Evolutionary conservation across 1,140 invertebrate species (phyloP), one percentile per base, ranked within the genome.

Genomic region (Magallana gigas): DNA sequence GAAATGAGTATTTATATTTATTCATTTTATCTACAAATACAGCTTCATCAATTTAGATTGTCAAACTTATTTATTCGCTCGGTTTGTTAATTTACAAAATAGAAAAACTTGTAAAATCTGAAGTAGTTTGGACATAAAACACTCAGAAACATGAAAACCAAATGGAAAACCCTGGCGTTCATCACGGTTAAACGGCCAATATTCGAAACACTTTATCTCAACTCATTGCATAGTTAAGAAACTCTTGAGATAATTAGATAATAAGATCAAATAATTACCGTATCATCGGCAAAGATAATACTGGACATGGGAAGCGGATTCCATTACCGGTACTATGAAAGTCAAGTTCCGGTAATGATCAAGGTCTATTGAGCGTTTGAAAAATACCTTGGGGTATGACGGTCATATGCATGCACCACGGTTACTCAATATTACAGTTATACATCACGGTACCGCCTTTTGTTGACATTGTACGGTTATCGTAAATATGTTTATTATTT

Each of bases 221-320:
- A 76, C 68, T 76, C 68, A 57, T 12, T 56, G 81, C 81, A 83
- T 83, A 8, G 16, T 58, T 83, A 58, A 83, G 81, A 14, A 83
- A 83, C 81, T 57, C 81, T 83, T 83, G 81, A 83, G 81, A 83
- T 83, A 83, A 83, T 83, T 83, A 83, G 81, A 83, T 83, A 83
- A 83, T 83, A 83, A 57, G 48, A 57, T 58, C 81, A 57, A 57
- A 57, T 58, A 83, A 83, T 83, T 83, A 83, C 81, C 48, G 81
- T 83, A 83, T 83, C 81, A 83, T 83, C 48, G 57, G 18, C 68
- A 76, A 11, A 76, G 68, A 76, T 76, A 76, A 76, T 29, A 29
- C 68, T 76, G 68, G 68, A 76, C 68, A 76, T 76, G 68, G 68
- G 68, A 76, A 76, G 23, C 23, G 23, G 68, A 76, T 76, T 36